Percentiles rank a stretch among this genome's conserved stretches.
These are phyloP conservation scores for Tetrax tetrax DNA, from an alignment of 2,113 vertebrate genomes.

Conservation along the genomic window DNA sequence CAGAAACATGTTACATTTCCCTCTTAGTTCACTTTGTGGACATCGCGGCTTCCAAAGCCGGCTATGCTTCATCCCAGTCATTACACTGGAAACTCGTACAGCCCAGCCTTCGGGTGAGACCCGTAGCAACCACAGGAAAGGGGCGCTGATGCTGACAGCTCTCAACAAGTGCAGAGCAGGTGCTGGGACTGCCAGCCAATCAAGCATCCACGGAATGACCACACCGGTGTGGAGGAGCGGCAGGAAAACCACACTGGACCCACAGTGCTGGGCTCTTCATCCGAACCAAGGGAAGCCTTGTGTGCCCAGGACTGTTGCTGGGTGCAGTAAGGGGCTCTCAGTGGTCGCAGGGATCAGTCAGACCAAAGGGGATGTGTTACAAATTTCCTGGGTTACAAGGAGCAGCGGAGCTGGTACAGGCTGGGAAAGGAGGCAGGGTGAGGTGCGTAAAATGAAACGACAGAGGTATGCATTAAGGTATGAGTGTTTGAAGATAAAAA, in stretches of 20 bases:
- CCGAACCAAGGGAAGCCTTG: background rate
- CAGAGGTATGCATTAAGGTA: background rate
- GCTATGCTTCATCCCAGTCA: background rate
- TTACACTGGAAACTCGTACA: background rate
- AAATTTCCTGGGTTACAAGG: background rate
- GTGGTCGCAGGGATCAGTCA: fast-evolving
- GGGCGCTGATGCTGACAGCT: background rate
- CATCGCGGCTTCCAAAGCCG: background rate
- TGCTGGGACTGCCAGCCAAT: background rate
- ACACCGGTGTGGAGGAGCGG: fast-evolving
- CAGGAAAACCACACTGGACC: background rate
- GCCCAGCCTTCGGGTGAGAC: fast-evolving
- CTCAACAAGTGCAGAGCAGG: background rate
- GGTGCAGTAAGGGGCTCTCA: background rate
- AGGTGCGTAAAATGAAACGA: background rate
- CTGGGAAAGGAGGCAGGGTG: background rate
- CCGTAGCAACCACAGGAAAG: background rate
- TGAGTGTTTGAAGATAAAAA: background rate
- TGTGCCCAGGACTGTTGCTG: background rate
- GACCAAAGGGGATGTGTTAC: background rate
- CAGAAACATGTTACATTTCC: background rate
- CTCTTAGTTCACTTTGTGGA: background rate
- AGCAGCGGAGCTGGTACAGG: background rate
- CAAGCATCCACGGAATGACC: background rate
- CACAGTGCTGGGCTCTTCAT: background rate